Evolutionary conservation across 2,888 invertebrate species (phyloP).

Genomic region (Chamaedrilus cognettii): DNA sequence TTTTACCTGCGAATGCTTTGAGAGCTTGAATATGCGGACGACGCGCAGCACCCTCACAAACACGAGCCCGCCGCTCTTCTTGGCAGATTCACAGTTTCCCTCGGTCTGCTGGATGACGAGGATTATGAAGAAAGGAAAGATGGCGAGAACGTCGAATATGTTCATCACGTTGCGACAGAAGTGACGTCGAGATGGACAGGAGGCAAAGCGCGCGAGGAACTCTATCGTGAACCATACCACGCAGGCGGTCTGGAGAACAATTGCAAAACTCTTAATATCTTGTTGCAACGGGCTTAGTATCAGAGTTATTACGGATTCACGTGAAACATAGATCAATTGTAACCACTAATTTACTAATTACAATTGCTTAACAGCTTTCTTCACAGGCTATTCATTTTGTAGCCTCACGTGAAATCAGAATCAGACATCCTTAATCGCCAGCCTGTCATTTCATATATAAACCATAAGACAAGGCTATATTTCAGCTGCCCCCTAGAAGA

Average conservation of each 20-base stretch:
- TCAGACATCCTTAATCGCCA: too few relatives aligned
- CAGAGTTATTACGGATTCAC: too few relatives aligned
- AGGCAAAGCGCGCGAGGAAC: slow-evolving; percentile 43
- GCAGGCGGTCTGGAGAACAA: slow-evolving; percentile 51
- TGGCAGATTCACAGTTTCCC: slow-evolving; percentile 37
- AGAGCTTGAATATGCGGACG: slow-evolving; percentile 50
- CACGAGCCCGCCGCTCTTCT: slow-evolving; percentile 41
- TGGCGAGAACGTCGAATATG: slow-evolving; percentile 51
- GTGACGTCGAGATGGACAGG: slow-evolving; percentile 43
- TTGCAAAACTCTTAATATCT: too few relatives aligned
- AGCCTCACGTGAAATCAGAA: too few relatives aligned
- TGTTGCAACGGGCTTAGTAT: too few relatives aligned
- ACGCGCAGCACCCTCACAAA: slow-evolving; percentile 47
- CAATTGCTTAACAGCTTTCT: too few relatives aligned
- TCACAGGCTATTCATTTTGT: too few relatives aligned
- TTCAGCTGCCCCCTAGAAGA: too few relatives aligned
- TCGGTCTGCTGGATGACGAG: slow-evolving; percentile 41
- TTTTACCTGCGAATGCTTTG: slow-evolving; percentile 31
- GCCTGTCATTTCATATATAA: too few relatives aligned
- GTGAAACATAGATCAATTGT: too few relatives aligned
- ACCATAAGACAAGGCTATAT: too few relatives aligned
- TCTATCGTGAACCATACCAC: slow-evolving; percentile 56
- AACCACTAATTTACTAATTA: too few relatives aligned
- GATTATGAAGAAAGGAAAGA: slow-evolving; percentile 53
- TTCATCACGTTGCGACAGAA: slow-evolving; percentile 48